Conservation (phyloP, 1,140 invertebrate genomes). For the Phocides pigmalion region DNA sequence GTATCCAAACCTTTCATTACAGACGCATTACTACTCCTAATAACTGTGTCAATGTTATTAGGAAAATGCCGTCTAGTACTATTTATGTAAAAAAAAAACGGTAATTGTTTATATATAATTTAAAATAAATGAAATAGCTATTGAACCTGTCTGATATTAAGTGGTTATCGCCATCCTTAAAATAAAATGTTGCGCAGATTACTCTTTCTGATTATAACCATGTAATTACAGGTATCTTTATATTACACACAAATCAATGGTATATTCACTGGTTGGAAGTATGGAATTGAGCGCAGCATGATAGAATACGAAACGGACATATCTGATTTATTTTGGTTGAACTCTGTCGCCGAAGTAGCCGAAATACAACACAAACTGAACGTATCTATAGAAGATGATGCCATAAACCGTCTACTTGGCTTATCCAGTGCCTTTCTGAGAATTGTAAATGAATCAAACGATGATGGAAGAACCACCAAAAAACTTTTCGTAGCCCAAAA, state of each 20-base stretch:
- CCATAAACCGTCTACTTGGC: conserved; percentile 61
- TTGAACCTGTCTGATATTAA: too few species aligned
- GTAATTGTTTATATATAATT: too few species aligned
- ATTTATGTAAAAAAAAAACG: too few species aligned
- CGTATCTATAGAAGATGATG: conserved; percentile 59
- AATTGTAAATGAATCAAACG: conserved; percentile 60
- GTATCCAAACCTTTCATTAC: too few species aligned
- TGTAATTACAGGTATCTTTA: conserved; percentile 85
- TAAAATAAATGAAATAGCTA: too few species aligned
- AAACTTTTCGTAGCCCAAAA: conserved; percentile 82
- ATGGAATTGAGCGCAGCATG: conserved; percentile 86
- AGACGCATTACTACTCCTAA: too few species aligned
- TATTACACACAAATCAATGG: conserved; percentile 89
- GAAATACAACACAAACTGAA: conserved; percentile 84
- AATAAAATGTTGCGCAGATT: too few species aligned
- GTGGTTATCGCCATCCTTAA: too few species aligned
- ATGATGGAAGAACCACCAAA: conserved; percentile 62
- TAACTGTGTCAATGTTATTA: too few species aligned
- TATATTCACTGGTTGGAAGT: conserved; percentile 87
- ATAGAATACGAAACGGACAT: conserved; percentile 85
- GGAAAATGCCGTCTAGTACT: too few species aligned
- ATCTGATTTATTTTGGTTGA: conserved; percentile 89
- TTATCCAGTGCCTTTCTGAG: conserved; percentile 72
- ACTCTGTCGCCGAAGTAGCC: conserved; percentile 90
- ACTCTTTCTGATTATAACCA: too few species aligned